Evolutionary conservation across 2,113 vertebrate species (phyloP).

Genomic region (Esox niger): DNA sequence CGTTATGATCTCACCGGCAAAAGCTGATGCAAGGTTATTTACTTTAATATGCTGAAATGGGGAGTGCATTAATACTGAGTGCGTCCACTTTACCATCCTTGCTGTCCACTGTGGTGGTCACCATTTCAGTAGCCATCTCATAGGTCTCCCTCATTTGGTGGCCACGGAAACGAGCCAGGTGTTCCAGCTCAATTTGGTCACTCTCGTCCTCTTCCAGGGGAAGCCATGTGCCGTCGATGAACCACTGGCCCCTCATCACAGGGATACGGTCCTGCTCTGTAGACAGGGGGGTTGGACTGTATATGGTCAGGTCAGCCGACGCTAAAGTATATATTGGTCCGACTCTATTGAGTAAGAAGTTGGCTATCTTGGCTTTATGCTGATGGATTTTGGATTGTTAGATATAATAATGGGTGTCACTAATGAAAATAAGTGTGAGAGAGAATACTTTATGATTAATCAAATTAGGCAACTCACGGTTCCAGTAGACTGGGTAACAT

Average conservation of each 20-base stretch:
- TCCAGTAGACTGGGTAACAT: slow-evolving; percentile 96
- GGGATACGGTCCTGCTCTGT: slow-evolving; percentile 91
- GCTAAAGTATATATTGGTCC: too few relatives aligned
- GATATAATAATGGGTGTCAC: neutral
- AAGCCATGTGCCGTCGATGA: slow-evolving; percentile 93
- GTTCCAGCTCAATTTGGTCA: slow-evolving; percentile 89
- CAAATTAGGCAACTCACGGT: slow-evolving; percentile 80
- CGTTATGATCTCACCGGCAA: too few relatives aligned
- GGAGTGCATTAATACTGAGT: neutral
- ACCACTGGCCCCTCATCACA: slow-evolving; percentile 97
- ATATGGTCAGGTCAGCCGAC: neutral
- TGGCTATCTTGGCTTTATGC: neutral
- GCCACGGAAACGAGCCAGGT: slow-evolving; percentile 85
- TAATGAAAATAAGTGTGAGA: neutral
- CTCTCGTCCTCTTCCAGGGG: slow-evolving; percentile 95
- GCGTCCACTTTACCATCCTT: slow-evolving; percentile 82
- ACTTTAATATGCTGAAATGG: too few relatives aligned
- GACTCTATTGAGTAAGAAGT: neutral
- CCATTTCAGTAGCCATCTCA: slow-evolving; percentile 75
- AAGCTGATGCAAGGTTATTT: too few relatives aligned
- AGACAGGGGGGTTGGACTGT: neutral
- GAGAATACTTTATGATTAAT: neutral
- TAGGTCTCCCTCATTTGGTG: slow-evolving; percentile 88
- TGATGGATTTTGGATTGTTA: too few relatives aligned
- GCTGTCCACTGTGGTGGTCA: slow-evolving; percentile 82